Conservation (phyloP, 1,140 invertebrate genomes). For the Cylas formicarius region DNA sequence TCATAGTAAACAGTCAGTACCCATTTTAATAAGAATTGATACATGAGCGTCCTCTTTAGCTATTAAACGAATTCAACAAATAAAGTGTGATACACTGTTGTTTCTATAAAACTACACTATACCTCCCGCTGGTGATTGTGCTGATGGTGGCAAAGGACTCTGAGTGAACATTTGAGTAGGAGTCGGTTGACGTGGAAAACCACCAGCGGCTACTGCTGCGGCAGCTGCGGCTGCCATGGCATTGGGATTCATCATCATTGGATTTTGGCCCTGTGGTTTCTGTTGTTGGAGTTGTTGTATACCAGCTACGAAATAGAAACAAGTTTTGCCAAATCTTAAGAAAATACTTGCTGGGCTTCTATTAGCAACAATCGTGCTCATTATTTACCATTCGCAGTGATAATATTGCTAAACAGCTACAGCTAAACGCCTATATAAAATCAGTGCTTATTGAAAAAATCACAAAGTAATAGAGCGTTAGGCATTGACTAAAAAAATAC, state of each 20-base stretch:
- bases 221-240: slow-evolving; percentile 40
- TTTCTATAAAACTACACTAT: no score
- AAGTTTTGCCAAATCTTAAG: background rate
- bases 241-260: slow-evolving; percentile 13
- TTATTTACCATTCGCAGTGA: no score
- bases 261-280: slow-evolving; percentile 14
- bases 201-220: slow-evolving; percentile 28
- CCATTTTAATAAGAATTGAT: no score
- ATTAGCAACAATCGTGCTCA: no score
- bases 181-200: slow-evolving; percentile 47
- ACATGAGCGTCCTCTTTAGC: no score
- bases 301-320: slow-evolving; percentile 23
- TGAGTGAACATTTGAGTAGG: slow-evolving; percentile 61
- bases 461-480: no score
- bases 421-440: background rate
- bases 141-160: slow-evolving; percentile 58
- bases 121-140: slow-evolving; percentile 59
- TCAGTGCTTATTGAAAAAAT: background rate
- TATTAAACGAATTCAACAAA: no score
- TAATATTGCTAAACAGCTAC: no score
- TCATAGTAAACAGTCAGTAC: no score
- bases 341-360: no score
- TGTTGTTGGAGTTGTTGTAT: slow-evolving; percentile 46
- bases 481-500: no score
- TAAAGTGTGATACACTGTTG: no score